A percentile compares a stretch with the other conserved stretches of the same genome.
phyloP scores from a whole-genome alignment of 1,140 invertebrate species.

The Hesperophylax magnus region DNA sequence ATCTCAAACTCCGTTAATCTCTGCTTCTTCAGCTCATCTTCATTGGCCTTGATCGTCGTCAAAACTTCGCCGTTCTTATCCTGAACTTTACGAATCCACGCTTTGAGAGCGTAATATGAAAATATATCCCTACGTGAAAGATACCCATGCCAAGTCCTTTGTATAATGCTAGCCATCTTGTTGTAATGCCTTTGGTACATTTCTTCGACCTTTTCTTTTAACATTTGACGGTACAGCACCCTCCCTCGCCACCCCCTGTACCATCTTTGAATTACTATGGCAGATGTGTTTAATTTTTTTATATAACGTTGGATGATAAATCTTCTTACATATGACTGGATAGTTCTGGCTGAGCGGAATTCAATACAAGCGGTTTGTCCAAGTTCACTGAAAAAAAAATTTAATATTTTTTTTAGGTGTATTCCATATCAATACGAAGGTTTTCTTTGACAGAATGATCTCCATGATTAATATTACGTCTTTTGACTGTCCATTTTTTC shows the following conservation, averaged over 20 bases:
- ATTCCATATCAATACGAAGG: not conserved
- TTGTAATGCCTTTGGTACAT: constrained; percentile 30
- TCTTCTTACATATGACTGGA: constrained; percentile 39
- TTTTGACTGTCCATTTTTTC: not conserved
- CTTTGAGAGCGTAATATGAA: constrained; percentile 64
- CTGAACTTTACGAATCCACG: constrained; percentile 63
- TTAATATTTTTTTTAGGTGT: not conserved
- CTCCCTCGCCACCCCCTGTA: constrained; percentile 35
- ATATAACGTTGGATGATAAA: constrained; percentile 37
- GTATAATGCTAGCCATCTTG: constrained; percentile 48
- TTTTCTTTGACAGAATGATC: too few relatives aligned
- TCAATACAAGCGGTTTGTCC: not conserved
- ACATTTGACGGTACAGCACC: not conserved
- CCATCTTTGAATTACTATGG: constrained; percentile 38
- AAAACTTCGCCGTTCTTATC: constrained; percentile 63
- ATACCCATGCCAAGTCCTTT: constrained; percentile 66
- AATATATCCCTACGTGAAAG: constrained; percentile 65
- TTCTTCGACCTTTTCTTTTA: constrained; percentile 30
- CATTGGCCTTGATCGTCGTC: constrained; percentile 63
- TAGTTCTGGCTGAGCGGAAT: constrained; percentile 5
- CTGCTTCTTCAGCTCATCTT: constrained; percentile 63
- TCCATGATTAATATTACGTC: too few relatives aligned
- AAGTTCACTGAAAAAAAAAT: constrained; percentile 18
- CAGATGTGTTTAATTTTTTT: constrained; percentile 25
- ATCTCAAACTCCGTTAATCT: constrained; percentile 64